Conservation (phyloP, 2,797 vertebrate genomes). For the Huso huso region DNA sequence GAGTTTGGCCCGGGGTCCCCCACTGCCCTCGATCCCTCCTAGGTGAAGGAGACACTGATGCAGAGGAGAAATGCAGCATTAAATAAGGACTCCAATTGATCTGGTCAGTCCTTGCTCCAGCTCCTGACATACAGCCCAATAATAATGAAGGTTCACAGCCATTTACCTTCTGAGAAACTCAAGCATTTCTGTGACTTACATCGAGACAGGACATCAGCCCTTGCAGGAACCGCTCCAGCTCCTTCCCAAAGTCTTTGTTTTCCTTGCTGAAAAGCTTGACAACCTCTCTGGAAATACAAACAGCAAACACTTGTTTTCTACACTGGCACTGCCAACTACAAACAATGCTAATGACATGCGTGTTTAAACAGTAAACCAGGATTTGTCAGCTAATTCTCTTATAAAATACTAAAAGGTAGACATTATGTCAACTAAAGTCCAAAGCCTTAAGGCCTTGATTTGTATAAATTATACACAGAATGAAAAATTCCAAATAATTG, state of each 20-base stretch:
- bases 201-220: slow-evolving; percentile 40
- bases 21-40: too few relatives aligned
- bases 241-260: slow-evolving; percentile 43
- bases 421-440: not conserved
- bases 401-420: too few relatives aligned
- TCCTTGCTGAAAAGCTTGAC: slow-evolving; percentile 61
- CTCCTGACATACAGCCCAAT: too few relatives aligned
- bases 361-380: not conserved
- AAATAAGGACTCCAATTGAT: too few relatives aligned
- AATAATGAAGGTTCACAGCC: not conserved
- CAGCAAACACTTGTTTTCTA: not conserved
- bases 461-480: not conserved
- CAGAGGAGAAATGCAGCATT: too few relatives aligned
- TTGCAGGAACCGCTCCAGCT: slow-evolving; percentile 52
- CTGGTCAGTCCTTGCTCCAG: too few relatives aligned
- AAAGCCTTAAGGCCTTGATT: not conserved
- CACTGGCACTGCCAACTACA: not conserved
- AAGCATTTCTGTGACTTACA: slow-evolving; percentile 38
- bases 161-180: not conserved
- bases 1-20: too few relatives aligned
- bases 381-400: too few relatives aligned
- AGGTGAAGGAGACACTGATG: too few relatives aligned
- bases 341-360: not conserved
- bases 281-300: slow-evolving; percentile 56
- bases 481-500: too few relatives aligned